Evolutionary conservation across 1,140 invertebrate genomes (phyloP).

Genomic region (Lycorma delicatula): DNA sequence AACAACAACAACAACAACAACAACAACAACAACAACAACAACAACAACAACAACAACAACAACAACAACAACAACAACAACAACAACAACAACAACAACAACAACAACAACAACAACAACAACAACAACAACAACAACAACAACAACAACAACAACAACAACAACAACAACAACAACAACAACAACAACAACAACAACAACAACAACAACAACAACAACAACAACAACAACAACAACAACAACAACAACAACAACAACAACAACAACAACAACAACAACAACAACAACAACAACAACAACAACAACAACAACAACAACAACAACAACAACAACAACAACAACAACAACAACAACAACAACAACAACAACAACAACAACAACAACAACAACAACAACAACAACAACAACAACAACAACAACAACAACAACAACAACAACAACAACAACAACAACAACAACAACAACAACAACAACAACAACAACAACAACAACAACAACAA

Average conservation of each 20-base stretch:
- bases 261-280: background rate
- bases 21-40: background rate
- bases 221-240: background rate
- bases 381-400: background rate
- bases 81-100: background rate
- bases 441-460: background rate
- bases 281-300: background rate
- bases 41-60: background rate
- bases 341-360: background rate
- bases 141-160: background rate
- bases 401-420: background rate
- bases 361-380: conserved; percentile 1
- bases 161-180: background rate
- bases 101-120: background rate
- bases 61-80: conserved; percentile 1
- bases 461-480: background rate
- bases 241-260: conserved; percentile 1
- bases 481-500: conserved; percentile 1
- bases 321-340: background rate
- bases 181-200: conserved; percentile 1
- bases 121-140: conserved; percentile 1
- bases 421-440: conserved; percentile 1
- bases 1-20: conserved; percentile 1
- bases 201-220: background rate
- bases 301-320: conserved; percentile 1